phyloP scores from a whole-genome alignment of 64 coral and sea anemone genomes.

The Anthopleura sola region DNA sequence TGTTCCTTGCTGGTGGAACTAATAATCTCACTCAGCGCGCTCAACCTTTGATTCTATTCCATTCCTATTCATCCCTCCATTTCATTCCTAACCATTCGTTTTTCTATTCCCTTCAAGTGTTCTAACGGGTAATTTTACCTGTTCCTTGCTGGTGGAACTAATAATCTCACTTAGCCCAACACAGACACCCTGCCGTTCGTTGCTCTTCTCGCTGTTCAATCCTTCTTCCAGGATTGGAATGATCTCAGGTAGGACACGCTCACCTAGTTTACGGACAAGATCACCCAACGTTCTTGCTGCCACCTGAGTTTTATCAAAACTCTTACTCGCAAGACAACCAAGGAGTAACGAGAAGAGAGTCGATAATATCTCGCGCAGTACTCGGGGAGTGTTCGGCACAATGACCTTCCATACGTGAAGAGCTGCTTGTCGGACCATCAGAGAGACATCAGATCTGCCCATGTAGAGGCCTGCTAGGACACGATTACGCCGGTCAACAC shows the following conservation, averaged over 20 bases:
- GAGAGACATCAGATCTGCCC: constrained; percentile 97
- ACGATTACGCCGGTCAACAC: constrained; percentile 88
- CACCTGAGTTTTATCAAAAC: constrained; percentile 95
- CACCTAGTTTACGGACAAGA: constrained; percentile 92
- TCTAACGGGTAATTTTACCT: constrained; percentile 34
- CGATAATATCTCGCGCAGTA: constrained; percentile 86
- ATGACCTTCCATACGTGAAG: constrained; percentile 99
- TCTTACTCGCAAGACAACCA: constrained; percentile 93
- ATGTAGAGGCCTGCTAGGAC: constrained; percentile 96
- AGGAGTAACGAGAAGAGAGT: constrained; percentile 95
- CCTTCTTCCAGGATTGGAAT: constrained; percentile 96
- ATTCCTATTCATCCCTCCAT: background rate
- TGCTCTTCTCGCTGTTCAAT: constrained; percentile 72
- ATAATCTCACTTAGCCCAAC: constrained; percentile 98
- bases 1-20: constrained; percentile 93
- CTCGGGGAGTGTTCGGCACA: constrained; percentile 92
- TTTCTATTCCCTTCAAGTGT: background rate
- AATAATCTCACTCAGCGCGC: constrained; percentile 95
- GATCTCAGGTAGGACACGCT: constrained; percentile 91
- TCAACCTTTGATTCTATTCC: background rate
- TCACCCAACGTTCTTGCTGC: constrained; percentile 89
- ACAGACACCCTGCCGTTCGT: constrained; percentile 95
- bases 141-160: constrained; percentile 89
- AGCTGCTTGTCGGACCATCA: constrained; percentile 91
- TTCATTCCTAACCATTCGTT: no score